Conservation (phyloP, 2,797 vertebrate genomes). For the Aeoliscus strigatus region DNA sequence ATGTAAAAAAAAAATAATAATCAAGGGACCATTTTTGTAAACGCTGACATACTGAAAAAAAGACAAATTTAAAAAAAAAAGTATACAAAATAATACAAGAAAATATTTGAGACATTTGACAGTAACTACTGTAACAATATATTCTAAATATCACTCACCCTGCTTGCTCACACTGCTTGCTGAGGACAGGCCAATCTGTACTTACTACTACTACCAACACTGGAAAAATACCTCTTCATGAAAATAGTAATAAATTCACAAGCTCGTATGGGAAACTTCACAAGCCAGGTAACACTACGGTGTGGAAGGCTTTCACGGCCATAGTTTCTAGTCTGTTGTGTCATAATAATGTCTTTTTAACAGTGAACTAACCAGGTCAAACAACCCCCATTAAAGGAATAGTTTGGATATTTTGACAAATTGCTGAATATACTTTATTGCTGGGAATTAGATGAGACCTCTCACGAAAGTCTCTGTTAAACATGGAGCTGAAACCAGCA, state of each 20-base stretch:
- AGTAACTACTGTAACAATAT: slow-evolving; percentile 51
- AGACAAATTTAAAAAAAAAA: slow-evolving; percentile 29
- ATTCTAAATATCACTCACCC: slow-evolving; percentile 46
- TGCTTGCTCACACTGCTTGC: slow-evolving; percentile 49
- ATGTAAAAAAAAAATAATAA: slow-evolving; percentile 19
- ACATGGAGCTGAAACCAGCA: neutral
- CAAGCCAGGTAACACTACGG: slow-evolving; percentile 28
- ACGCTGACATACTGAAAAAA: slow-evolving; percentile 50
- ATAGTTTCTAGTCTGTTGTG: slow-evolving; percentile 37
- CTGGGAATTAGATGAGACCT: neutral
- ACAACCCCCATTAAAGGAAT: slow-evolving; percentile 11
- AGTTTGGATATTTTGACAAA: slow-evolving; percentile 12
- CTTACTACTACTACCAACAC: slow-evolving; percentile 64
- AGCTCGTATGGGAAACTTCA: slow-evolving; percentile 34
- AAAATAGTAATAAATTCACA: slow-evolving; percentile 69
- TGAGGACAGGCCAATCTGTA: slow-evolving; percentile 51
- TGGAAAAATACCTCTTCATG: slow-evolving; percentile 76
- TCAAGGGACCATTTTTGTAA: slow-evolving; percentile 64
- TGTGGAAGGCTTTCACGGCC: slow-evolving; percentile 28
- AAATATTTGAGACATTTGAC: slow-evolving; percentile 28
- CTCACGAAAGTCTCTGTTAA: neutral
- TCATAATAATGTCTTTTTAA: slow-evolving; percentile 15
- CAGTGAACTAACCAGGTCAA: slow-evolving; percentile 6
- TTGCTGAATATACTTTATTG: neutral
- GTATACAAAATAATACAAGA: slow-evolving; percentile 48